These are phyloP conservation scores for Cichladusa arquata DNA, from an alignment of 2,113 vertebrate genomes.

Conservation along the genomic window DNA sequence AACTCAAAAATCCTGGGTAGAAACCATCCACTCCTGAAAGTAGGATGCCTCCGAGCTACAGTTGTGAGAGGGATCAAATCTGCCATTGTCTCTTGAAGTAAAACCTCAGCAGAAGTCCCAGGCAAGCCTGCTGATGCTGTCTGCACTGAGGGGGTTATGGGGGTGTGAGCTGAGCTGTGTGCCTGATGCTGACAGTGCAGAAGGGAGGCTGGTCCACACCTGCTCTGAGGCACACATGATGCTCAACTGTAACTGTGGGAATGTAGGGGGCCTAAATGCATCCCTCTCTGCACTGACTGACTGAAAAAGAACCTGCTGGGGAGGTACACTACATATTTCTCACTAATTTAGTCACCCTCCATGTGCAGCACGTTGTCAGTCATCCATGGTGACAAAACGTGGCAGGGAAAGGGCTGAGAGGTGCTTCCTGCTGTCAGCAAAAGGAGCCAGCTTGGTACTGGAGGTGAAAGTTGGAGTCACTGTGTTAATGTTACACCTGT, in stretches of 20 bases:
- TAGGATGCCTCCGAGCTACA: not conserved
- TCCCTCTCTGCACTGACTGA: not conserved
- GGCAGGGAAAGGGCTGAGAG: not conserved
- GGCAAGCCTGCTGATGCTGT: not conserved
- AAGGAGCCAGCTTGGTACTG: not conserved
- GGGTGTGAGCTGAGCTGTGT: not conserved
- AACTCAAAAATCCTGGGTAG: not conserved
- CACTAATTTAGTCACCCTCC: not conserved
- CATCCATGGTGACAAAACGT: accelerated
- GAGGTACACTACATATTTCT: not conserved
- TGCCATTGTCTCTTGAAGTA: not conserved
- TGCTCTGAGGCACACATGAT: accelerated
- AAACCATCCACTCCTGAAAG: not conserved
- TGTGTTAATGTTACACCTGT: not conserved
- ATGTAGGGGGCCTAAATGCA: not conserved
- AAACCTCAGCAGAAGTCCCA: not conserved
- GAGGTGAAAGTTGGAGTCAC: not conserved
- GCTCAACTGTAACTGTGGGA: not conserved
- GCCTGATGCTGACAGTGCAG: not conserved
- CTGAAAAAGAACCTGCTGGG: not conserved
- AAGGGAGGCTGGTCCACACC: not conserved
- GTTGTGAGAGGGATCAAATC: not conserved
- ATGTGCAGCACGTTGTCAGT: accelerated
- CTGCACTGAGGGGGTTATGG: not conserved
- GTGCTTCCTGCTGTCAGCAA: not conserved